These are phyloP conservation scores for Trematocara macrostoma DNA, from an alignment of 2,113 vertebrate species.

Conservation along the genomic window DNA sequence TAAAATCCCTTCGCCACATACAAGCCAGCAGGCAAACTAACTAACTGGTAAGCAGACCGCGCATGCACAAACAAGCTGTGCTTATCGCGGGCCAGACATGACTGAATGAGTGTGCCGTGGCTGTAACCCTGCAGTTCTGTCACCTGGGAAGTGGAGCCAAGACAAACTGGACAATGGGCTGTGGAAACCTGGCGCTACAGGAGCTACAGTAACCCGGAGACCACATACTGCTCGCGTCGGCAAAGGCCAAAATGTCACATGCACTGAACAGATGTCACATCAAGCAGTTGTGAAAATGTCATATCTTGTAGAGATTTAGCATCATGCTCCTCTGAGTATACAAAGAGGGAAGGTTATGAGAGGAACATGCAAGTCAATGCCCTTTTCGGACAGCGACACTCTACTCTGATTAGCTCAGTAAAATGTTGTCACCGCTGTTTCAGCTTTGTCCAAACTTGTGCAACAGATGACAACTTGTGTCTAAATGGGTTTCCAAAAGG, in stretches of 20 bases:
- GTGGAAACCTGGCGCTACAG: neutral
- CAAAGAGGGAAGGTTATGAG: constrained; percentile 17
- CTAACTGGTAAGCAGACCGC: neutral
- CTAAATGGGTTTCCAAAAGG: neutral
- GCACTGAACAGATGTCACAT: constrained; percentile 23
- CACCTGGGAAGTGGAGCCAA: constrained; percentile 40
- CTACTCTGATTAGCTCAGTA: neutral
- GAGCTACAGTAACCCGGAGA: neutral
- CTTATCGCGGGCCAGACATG: constrained; percentile 44
- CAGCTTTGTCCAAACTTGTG: neutral
- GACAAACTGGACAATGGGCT: constrained; percentile 22
- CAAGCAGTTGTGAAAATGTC: constrained; percentile 35
- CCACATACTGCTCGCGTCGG: neutral
- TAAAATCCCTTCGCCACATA: neutral
- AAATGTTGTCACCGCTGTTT: neutral
- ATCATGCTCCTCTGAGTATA: neutral
- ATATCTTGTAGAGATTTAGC: constrained; percentile 9
- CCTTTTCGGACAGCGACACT: constrained; percentile 6
- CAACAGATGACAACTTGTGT: neutral
- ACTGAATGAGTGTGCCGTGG: neutral
- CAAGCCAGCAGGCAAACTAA: neutral
- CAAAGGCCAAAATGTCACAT: constrained; percentile 39
- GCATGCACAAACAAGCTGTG: constrained; percentile 27
- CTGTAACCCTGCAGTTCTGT: constrained; percentile 8
- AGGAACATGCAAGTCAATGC: constrained; percentile 2